Percentiles rank a stretch among this genome's conserved stretches.
Evolutionary conservation across 2,113 vertebrate genomes (phyloP).

Genomic region (Pelecanus crispus): DNA sequence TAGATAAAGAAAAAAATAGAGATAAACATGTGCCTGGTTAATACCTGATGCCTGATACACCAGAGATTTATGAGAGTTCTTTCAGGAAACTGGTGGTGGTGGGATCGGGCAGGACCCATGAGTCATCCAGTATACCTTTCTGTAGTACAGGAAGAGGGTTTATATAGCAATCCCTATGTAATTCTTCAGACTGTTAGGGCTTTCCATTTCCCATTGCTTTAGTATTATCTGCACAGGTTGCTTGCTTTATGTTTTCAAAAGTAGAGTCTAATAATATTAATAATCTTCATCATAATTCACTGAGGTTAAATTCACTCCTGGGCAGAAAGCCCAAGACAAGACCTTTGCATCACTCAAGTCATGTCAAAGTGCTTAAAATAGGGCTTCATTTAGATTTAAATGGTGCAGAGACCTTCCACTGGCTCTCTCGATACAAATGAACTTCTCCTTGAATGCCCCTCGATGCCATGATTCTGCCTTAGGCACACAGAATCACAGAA

Average conservation of each 20-base stretch:
- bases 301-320: background rate
- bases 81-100: background rate
- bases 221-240: background rate
- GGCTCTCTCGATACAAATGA: background rate
- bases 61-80: background rate
- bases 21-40: background rate
- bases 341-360: background rate
- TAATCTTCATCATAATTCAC: background rate
- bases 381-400: background rate
- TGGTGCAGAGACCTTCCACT: background rate
- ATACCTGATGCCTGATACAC: background rate
- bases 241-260: background rate
- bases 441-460: background rate
- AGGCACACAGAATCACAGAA: background rate
- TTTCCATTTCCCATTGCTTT: background rate
- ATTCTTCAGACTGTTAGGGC: background rate
- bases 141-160: background rate
- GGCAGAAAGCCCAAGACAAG: background rate
- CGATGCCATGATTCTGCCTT: accelerated
- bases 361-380: background rate
- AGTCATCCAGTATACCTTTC: background rate
- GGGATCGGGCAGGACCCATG: accelerated
- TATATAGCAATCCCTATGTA: background rate
- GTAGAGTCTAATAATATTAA: background rate
- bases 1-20: background rate